Base-by-base conservation (phyloP, 2,113 vertebrate genomes). In the Motacilla alba region DNA sequence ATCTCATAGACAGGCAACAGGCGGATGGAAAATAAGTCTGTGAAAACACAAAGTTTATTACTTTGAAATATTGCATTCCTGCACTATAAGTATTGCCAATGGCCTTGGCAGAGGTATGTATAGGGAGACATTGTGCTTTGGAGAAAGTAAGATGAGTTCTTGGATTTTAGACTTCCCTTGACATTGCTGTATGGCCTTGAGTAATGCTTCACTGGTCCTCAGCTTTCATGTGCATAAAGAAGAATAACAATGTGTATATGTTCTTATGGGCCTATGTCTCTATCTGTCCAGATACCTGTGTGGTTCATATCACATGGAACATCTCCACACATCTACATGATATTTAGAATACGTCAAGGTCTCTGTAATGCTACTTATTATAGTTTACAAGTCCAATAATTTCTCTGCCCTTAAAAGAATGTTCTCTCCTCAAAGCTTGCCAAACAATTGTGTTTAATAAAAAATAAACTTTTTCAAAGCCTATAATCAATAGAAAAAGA, bases 381-480 rank as follows among this genome's bases (percentile, higher is more conserved):
- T 35, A 79, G 47, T 63, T 83, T 89, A 56, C 60, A 93, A 83
- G 64, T 78, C 72, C 37, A 89, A 30, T 83, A 63, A 67, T 81
- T 93, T 93, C 60, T 83, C 69, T 87, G 80, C 58, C 69, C 49
- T 90, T 87, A 83, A 87, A 96, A 62, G 85, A 95, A 96, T 95
- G 92, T 83, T 94, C 73, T 74, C 43, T 87, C 55, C 64, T 93
- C 76, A 95, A 90, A 90, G 72, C 69, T 89, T n/a, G 44, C 43
- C 80, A 77, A 94, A 90, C 47, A 94, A 86, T 86, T 86, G 70
- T 31, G 72, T 95, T 90, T 84, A 10, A 16, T 78, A 83, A 96
- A 95, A 94, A 94, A 92, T 81, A 96, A 96, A 88, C 92, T 87
- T 86, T 87, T 91, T 47, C 64, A 95, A 96, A 95, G 90, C 83